phyloP scores from a whole-genome alignment of 2,888 invertebrate genomes.

The Eueremaeus valkanovi region DNA sequence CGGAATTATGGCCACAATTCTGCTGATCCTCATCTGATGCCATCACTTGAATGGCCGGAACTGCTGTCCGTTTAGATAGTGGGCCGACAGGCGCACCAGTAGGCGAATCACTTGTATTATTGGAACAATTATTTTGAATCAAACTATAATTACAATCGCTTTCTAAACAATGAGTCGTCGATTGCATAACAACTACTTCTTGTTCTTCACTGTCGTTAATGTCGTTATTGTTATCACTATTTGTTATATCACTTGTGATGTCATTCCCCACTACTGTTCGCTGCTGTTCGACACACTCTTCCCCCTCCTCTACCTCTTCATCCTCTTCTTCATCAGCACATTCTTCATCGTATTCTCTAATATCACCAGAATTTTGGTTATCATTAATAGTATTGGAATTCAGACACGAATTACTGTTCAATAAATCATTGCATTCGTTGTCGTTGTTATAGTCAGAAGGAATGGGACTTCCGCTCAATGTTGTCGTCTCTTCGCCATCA shows the following conservation, averaged over 20 bases:
- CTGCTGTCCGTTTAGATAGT: neutral
- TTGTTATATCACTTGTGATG: neutral
- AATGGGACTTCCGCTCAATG: conserved; percentile 9
- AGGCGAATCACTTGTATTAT: neutral
- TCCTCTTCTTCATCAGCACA: neutral
- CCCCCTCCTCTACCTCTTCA: neutral
- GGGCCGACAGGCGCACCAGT: neutral
- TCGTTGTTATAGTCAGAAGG: neutral
- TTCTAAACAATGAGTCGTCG: too few relatives aligned
- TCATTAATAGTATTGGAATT: neutral
- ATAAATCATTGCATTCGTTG: neutral
- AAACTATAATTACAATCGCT: neutral
- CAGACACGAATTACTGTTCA: neutral
- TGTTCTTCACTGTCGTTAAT: conserved; percentile 10
- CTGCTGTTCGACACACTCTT: too few relatives aligned
- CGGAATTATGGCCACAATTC: neutral
- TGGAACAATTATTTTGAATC: neutral
- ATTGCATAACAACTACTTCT: neutral
- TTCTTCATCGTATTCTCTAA: neutral
- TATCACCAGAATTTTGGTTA: neutral
- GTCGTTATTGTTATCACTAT: conserved; percentile 33
- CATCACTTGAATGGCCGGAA: conserved; percentile 5
- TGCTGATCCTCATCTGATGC: neutral
- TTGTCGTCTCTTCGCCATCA: conserved; percentile 5
- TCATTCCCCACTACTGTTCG: neutral